Evolutionary conservation across 1,140 invertebrate genomes (phyloP), one percentile per base, ranked within the genome.

Genomic region (Drosophila kikkawai): DNA sequence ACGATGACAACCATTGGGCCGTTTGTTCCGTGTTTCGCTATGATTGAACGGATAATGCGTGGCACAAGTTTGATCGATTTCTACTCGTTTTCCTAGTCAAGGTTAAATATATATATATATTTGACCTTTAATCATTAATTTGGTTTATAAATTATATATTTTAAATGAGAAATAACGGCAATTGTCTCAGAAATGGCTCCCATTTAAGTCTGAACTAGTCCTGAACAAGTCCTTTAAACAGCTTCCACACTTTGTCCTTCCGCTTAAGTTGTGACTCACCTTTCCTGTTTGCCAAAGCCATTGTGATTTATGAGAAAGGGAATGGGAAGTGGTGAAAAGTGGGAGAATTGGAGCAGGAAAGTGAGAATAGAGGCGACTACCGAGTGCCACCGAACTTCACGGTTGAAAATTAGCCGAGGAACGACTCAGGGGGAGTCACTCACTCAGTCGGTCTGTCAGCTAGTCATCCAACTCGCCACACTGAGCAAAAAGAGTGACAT

Each of bases 51-150:
- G 45, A 69, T 84, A 78, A 77, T 75, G 74, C 61, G 68, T 70
- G 19, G 39, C 74, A 67, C 68, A 86, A 85, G 82, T 85, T 85
- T 86, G 82, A 86, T 85, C 79, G 75, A 85, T 86, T 86, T 86
- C 75, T 79, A 82, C 75, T 67, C 60, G 75, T 48, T 75, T 69
- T 29, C 17, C 50, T 50, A 34, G 41, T 53, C 60, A 59, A 59
- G 51, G 17, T 41, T 60, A 22, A 45, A 15, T 45, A 37, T 36
- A 42, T 12, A 22, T 17, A 17, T 26, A 26, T 47, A 37, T 66
- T 37, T 48, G 8, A 73, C 48, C 55, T 19, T 19, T 19, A 29
- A 29, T 29, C 26, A 29, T 29, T 29, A 6, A n/a, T n/a, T 29
- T 29, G 6, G 26, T 29, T 29, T 29, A 29, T 29, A 29, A 6